phyloP scores from a whole-genome alignment of 2,113 vertebrate species.

The Sphyrna mokarran region DNA sequence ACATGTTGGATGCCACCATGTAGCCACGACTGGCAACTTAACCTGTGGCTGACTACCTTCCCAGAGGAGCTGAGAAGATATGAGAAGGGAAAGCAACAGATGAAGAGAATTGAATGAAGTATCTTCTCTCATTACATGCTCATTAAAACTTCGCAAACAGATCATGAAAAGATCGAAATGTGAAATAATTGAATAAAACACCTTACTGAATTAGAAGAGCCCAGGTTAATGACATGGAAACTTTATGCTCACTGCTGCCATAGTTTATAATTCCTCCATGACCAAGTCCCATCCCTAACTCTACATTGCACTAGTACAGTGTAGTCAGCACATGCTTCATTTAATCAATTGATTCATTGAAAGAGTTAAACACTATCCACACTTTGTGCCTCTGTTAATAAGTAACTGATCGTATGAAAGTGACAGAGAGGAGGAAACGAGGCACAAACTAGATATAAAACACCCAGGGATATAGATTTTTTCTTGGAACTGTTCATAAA shows the following conservation, averaged over 20 bases:
- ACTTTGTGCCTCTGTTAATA: neutral
- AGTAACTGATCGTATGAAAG: neutral
- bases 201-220: neutral
- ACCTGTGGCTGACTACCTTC: neutral
- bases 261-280: neutral
- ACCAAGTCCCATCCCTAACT: neutral
- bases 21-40: neutral
- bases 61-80: neutral
- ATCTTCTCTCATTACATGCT: neutral
- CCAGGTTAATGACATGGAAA: neutral
- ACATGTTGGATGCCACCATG: too few relatives aligned
- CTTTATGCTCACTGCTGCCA: neutral
- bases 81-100: neutral
- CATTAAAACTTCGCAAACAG: neutral
- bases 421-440: neutral
- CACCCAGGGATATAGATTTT: neutral
- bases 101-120: neutral
- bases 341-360: neutral
- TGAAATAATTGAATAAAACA: neutral
- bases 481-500: neutral
- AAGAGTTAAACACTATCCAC: neutral
- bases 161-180: neutral
- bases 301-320: neutral
- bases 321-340: neutral
- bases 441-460: neutral